A percentile compares a stretch with the other conserved stretches of the same genome.
These are phyloP conservation scores for Theodoxus fluviatilis DNA, from an alignment of 2,888 invertebrate genomes.

Conservation along the genomic window DNA sequence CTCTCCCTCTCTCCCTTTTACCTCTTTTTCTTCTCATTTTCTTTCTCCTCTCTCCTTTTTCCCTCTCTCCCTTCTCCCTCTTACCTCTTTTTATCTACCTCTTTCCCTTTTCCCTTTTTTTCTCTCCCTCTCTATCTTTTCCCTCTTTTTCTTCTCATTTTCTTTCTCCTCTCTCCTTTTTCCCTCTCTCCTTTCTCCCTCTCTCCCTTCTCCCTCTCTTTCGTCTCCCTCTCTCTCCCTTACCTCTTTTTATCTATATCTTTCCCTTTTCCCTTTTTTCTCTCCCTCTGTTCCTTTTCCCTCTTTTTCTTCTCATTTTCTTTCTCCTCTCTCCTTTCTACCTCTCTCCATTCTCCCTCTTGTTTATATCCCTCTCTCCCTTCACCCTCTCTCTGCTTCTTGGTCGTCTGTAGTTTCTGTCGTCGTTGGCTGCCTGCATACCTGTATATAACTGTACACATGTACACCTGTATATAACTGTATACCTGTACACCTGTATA, in stretches of 20 bases:
- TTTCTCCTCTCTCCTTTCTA: constrained; percentile 26
- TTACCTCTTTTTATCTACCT: background rate
- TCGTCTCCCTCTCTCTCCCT: background rate
- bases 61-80: background rate
- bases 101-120: background rate
- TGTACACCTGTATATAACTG: too few species aligned
- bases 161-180: background rate
- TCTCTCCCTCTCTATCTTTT: constrained; percentile 8
- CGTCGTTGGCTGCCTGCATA: too few species aligned
- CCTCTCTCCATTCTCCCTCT: constrained; percentile 28
- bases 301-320: background rate
- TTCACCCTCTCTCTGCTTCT: background rate
- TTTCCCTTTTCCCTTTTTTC: constrained; percentile 10
- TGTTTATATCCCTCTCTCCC: constrained; percentile 29
- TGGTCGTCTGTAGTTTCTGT: too few species aligned
- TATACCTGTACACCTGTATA: too few species aligned
- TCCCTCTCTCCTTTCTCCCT: background rate
- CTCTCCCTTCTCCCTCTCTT: background rate
- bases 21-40: background rate
- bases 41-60: background rate
- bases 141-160: background rate
- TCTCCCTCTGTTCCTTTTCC: background rate
- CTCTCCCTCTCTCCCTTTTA: background rate
- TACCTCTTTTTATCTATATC: background rate
- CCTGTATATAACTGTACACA: too few species aligned